Evolutionary conservation across 1,140 invertebrate genomes (phyloP).

Genomic region (Drosophila micromelanica): DNA sequence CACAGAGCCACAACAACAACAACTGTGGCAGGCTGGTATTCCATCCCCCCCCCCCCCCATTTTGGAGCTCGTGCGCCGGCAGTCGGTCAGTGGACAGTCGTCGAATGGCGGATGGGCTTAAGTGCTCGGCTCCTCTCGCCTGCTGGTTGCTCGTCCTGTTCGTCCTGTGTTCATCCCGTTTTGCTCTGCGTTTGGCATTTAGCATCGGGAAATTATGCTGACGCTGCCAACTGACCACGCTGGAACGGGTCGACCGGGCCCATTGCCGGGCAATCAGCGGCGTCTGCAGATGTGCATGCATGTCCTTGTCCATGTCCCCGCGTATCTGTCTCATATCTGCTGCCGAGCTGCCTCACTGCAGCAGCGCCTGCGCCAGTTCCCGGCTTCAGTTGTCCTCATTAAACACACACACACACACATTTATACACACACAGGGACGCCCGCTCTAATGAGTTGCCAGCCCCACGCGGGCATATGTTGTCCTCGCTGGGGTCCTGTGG

Average conservation of each 20-base stretch:
- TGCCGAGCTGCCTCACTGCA: constrained; percentile 21
- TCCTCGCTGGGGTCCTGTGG: constrained; percentile 30
- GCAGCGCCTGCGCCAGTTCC: constrained; percentile 60
- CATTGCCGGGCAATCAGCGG: constrained; percentile 67
- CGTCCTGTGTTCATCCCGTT: constrained; percentile 33
- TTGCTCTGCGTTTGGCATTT: constrained; percentile 79
- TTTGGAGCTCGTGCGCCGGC: constrained; percentile 48
- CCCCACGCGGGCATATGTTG: constrained; percentile 70
- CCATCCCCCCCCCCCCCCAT: neutral
- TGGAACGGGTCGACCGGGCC: constrained; percentile 18
- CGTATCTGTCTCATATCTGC: constrained; percentile 40
- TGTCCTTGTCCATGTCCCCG: constrained; percentile 47
- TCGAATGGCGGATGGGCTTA: constrained; percentile 71
- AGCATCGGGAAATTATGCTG: constrained; percentile 84
- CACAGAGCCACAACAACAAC: constrained; percentile 67
- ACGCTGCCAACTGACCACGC: constrained; percentile 74
- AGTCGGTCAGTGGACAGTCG: constrained; percentile 69
- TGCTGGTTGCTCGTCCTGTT: constrained; percentile 33
- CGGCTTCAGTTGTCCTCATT: constrained; percentile 61
- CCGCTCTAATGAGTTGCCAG: constrained; percentile 73
- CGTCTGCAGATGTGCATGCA: constrained; percentile 76
- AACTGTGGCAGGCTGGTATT: constrained; percentile 2
- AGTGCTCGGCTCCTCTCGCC: constrained; percentile 62
- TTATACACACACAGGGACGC: constrained; percentile 21
- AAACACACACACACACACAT: constrained; percentile 49